A percentile compares a stretch with the other conserved stretches of the same genome.
phyloP scores from a whole-genome alignment of 2,113 vertebrate species.

The Andinoacara biseriatus region DNA sequence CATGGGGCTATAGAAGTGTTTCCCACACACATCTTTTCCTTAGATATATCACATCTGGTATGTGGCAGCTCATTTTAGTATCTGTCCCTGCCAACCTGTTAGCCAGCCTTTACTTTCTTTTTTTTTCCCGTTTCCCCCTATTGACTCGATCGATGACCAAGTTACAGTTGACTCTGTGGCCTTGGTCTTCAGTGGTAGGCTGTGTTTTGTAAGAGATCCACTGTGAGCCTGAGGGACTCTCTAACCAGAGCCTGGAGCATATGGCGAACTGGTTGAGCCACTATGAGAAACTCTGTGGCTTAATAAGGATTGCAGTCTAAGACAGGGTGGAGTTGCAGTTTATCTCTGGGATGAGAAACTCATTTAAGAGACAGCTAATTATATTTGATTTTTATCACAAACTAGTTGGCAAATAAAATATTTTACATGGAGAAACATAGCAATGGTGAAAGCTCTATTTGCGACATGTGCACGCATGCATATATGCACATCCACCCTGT shows the following conservation, averaged over 20 bases:
- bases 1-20: neutral
- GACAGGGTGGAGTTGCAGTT: neutral
- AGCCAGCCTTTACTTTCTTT: neutral
- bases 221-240: neutral
- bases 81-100: neutral
- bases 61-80: neutral
- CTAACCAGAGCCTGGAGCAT: no score
- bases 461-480: neutral
- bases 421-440: neutral
- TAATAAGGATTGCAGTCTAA: neutral
- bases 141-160: neutral
- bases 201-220: neutral
- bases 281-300: neutral
- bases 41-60: no score
- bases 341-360: neutral
- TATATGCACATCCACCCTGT: neutral
- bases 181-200: neutral
- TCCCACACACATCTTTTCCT: no score
- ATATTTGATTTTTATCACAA: neutral
- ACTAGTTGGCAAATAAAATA: fast-evolving
- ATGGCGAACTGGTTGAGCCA: neutral
- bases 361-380: neutral
- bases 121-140: no score
- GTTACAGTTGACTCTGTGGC: neutral
- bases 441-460: neutral